Conservation (phyloP, 2,797 vertebrate genomes). For the Amphiprion clarkii region DNA sequence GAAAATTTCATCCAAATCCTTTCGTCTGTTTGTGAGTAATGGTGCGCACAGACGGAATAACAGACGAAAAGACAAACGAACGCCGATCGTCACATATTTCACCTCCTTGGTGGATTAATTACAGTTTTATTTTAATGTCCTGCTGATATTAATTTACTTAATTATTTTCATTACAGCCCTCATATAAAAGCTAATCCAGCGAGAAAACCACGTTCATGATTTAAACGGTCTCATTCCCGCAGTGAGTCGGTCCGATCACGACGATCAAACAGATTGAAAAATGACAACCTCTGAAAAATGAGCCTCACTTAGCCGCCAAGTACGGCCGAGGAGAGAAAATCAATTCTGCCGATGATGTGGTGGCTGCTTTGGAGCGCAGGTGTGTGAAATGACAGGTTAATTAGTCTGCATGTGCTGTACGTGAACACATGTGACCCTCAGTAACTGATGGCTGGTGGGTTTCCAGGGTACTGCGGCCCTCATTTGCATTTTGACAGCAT, state of each 20-base stretch:
- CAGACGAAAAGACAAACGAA: too few species aligned
- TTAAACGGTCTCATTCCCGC: background rate
- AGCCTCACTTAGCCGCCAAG: constrained; percentile 28
- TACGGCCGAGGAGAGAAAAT: constrained; percentile 29
- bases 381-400: constrained; percentile 63
- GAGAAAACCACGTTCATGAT: background rate
- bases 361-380: constrained; percentile 35
- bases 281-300: constrained; percentile 40
- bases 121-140: background rate
- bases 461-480: constrained; percentile 19
- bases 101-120: too few species aligned
- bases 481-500: constrained; percentile 67
- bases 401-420: constrained; percentile 45
- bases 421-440: constrained; percentile 6
- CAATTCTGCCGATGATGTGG: constrained; percentile 22
- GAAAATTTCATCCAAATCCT: too few species aligned
- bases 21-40: too few species aligned
- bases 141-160: background rate
- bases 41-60: too few species aligned
- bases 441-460: constrained; percentile 38
- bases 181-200: background rate
- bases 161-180: background rate
- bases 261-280: constrained; percentile 46
- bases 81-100: too few species aligned
- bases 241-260: background rate